Conservation (phyloP, 2,113 vertebrate genomes). For the Tretioscincus oriximinensis region DNA sequence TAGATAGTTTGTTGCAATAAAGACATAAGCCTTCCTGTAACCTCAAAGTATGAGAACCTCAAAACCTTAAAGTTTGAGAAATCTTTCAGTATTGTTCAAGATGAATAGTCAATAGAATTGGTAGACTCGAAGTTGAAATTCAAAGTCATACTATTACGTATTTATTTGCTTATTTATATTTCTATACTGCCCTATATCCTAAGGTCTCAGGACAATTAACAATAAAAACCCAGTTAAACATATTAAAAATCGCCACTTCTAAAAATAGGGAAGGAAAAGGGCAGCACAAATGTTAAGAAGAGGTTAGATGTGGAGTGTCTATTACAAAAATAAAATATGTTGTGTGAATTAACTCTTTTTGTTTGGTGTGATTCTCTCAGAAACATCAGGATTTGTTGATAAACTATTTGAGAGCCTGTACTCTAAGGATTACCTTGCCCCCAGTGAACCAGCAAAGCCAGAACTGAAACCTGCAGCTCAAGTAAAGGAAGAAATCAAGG, state of each 20-base stretch:
- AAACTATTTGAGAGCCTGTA: constrained; percentile 96
- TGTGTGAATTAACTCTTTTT: constrained; percentile 2
- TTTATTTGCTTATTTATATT: too few species aligned
- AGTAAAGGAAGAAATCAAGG: constrained; percentile 84
- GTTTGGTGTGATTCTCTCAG: constrained; percentile 70
- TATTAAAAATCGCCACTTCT: too few species aligned
- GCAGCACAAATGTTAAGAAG: neutral
- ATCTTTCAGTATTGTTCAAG: neutral
- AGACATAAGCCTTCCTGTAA: too few species aligned
- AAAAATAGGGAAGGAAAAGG: too few species aligned
- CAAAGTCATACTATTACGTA: neutral
- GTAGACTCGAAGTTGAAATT: neutral
- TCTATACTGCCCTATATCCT: too few species aligned
- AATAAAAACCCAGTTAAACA: too few species aligned
- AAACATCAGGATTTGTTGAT: constrained; percentile 96
- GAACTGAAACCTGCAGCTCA: constrained; percentile 79
- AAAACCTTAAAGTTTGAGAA: too few species aligned
- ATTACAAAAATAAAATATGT: neutral
- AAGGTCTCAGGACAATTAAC: too few species aligned
- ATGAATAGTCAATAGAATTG: neutral
- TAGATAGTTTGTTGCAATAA: neutral
- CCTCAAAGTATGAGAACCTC: too few species aligned
- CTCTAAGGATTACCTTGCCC: constrained; percentile 90
- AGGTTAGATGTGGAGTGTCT: neutral
- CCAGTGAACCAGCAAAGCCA: constrained; percentile 83